phyloP scores from a whole-genome alignment of 2,888 invertebrate species.

The Lordiphosa fenestrarum region DNA sequence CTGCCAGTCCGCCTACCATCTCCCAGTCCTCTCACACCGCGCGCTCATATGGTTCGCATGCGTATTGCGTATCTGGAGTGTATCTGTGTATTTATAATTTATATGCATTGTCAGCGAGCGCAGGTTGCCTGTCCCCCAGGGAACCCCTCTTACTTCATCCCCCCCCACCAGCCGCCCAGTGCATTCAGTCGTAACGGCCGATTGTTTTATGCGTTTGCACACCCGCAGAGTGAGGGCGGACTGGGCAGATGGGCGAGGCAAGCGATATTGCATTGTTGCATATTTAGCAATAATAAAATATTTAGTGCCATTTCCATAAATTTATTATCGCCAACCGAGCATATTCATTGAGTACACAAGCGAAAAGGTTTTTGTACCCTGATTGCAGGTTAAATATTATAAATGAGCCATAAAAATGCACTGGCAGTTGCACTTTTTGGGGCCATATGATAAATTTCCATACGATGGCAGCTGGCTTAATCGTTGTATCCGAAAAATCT shows the following conservation, averaged over 20 bases:
- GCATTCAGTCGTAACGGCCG: conserved; percentile 64
- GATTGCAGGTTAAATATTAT: conserved; percentile 54
- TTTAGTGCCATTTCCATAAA: conserved; percentile 70
- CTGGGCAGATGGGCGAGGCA: not conserved
- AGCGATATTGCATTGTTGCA: conserved; percentile 62
- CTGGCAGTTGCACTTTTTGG: conserved; percentile 33
- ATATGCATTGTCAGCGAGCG: conserved; percentile 67
- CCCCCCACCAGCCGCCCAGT: conserved; percentile 4
- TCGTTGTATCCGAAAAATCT: conserved; percentile 10
- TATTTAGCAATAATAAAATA: conserved; percentile 74
- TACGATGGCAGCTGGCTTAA: conserved; percentile 9
- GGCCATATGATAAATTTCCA: conserved; percentile 17
- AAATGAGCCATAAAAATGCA: conserved; percentile 57
- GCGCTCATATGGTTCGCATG: conserved; percentile 18
- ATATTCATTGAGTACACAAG: conserved; percentile 23
- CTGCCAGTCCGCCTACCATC: conserved; percentile 8
- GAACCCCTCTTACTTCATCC: conserved; percentile 6
- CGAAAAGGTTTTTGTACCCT: conserved; percentile 8
- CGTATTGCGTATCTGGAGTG: conserved; percentile 42
- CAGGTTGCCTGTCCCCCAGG: conserved; percentile 45
- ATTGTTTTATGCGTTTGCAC: conserved; percentile 60
- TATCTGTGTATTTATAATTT: conserved; percentile 64
- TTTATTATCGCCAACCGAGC: conserved; percentile 56
- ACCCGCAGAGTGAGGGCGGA: conserved; percentile 2
- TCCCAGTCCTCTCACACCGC: conserved; percentile 15